Conservation (phyloP, 2,888 invertebrate species). For the Oscheius myriophilus region DNA sequence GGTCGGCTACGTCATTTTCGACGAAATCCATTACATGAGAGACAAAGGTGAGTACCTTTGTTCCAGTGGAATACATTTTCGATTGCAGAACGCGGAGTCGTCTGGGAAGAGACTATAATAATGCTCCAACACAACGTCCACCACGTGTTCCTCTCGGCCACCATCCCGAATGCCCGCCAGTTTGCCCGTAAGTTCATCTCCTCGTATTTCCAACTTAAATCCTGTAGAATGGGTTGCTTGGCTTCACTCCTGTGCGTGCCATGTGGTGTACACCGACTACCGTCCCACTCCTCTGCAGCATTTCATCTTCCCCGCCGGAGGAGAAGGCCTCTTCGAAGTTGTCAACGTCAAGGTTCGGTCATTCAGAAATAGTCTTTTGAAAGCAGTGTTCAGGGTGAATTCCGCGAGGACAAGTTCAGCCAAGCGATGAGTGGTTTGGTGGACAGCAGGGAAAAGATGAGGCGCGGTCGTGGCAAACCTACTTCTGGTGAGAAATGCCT, state of each 20-base stretch:
- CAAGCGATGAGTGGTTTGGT: conserved; percentile 90
- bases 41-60: conserved; percentile 79
- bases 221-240: conserved; percentile 68
- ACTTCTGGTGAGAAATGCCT: conserved; percentile 72
- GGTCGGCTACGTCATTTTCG: conserved; percentile 99
- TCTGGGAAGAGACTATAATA: conserved; percentile 99
- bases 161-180: conserved; percentile 97
- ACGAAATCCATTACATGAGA: conserved; percentile 99
- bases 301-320: conserved; percentile 95
- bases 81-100: conserved; percentile 88
- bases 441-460: conserved; percentile 80
- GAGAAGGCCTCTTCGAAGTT: conserved; percentile 91
- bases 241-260: conserved; percentile 81
- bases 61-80: not conserved
- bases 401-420: conserved; percentile 96
- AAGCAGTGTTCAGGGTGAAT: conserved; percentile 79
- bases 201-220: too few relatives aligned
- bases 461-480: conserved; percentile 85
- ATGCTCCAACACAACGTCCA: conserved; percentile 95
- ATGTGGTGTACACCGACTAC: conserved; percentile 98
- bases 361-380: not conserved
- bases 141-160: conserved; percentile 97
- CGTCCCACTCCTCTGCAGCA: conserved; percentile 97
- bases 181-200: conserved; percentile 75
- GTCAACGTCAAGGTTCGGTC: conserved; percentile 56